Base-by-base conservation (phyloP, 2,888 invertebrate species). In the Marasmarcha lunaedactyla region DNA sequence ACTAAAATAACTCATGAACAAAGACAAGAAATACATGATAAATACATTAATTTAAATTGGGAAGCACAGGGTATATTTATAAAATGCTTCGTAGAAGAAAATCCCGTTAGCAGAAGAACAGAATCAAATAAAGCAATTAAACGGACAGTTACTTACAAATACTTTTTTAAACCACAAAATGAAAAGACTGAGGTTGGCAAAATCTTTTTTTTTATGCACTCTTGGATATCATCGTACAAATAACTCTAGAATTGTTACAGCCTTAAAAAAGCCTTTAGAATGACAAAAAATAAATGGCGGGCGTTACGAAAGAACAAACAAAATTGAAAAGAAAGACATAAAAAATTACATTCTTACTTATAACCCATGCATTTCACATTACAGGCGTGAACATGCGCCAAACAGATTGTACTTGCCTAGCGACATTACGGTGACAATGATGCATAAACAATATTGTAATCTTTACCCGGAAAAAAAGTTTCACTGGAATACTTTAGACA, bases 341-440 rank as follows among this genome's bases (percentile, higher is more conserved):
- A 39, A 25, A 38, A 15, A 37, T 35, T 42, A 45, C 12, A 36
- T 42, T 14, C 20, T 26, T 33, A 42, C 40, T 34, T 49, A 35
- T 40, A 37, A 44, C n/a, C 47, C 43, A 33, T 27, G 35, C 15
- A 38, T 44, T 9, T 39, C 42, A 33, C 44, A 46, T 40, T 46
- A 45, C 34, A 35, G 43, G 9, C 27, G 40, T 1, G 35, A 40
- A 36, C 43, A 46, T 41, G 46, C 43, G 1, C 46, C 46, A 13
- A 38, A 44, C 26, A 33, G 35, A 36, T 34, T 38, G 11, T 47
- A 47, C 38, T 33, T 49, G 30, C 47, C 49, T 10, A 46, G 41
- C 37, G 46, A 46, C 26, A 37, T 49, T 12, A 49, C 33, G 1
- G 26, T 42, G 10, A 30, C 40, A 0, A 35, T 39, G 15, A 49